These are phyloP conservation scores for Megaceryle torquata DNA, from an alignment of 2,113 vertebrate genomes.

Conservation along the genomic window DNA sequence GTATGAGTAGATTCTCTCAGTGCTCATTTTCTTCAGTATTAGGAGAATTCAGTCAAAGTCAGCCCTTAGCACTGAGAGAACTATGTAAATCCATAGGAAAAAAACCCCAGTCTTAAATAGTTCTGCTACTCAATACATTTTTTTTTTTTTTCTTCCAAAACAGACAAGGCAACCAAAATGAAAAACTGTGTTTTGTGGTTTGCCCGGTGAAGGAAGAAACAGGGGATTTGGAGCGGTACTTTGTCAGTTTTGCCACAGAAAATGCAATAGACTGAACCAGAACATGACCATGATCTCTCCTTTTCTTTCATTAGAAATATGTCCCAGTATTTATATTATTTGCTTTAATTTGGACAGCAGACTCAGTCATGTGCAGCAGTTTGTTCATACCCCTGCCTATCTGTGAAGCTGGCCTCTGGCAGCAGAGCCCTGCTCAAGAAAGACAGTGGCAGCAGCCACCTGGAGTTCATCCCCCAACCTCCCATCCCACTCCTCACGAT, in stretches of 20 bases:
- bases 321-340: not conserved
- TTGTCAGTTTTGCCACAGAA: not conserved
- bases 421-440: not conserved
- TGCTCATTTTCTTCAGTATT: not conserved
- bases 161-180: not conserved
- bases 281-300: not conserved
- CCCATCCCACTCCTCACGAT: not conserved
- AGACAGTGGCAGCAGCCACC: not conserved
- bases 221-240: not conserved
- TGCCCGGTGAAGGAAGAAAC: not conserved
- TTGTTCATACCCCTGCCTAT: fast-evolving
- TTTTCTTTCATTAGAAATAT: not conserved
- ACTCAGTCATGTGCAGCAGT: not conserved
- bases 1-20: not conserved
- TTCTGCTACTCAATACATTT: not conserved
- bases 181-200: not conserved
- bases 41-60: not conserved
- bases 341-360: not conserved
- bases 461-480: not conserved
- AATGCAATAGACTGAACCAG: not conserved
- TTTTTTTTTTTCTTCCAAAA: not conserved
- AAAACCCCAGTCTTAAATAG: not conserved
- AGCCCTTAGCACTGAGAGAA: not conserved
- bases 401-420: not conserved
- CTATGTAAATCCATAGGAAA: not conserved